Percentiles rank a stretch among this genome's conserved stretches.
phyloP scores from a whole-genome alignment of 2,113 vertebrate species.

The Xenopus borealis region DNA sequence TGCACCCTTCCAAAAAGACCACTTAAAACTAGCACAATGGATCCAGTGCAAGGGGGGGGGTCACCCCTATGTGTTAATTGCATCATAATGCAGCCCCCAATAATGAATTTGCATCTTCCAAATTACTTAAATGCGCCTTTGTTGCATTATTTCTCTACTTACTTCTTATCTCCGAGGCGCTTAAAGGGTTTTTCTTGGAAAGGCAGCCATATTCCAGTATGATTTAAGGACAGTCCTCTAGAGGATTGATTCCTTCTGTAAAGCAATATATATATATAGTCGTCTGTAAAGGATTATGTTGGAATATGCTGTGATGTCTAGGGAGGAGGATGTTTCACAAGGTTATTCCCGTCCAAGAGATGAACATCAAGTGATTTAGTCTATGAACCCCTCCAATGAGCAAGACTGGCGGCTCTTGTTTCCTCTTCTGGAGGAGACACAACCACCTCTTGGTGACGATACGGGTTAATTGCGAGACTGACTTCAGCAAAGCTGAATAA shows the following conservation, averaged over 20 bases:
- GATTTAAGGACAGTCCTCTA: no score
- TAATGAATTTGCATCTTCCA: no score
- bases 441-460: neutral
- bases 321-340: neutral
- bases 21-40: no score
- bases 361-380: neutral
- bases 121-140: no score
- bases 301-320: neutral
- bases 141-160: no score
- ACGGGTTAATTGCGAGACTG: constrained; percentile 30
- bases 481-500: constrained; percentile 36
- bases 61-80: no score
- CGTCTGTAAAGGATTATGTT: neutral
- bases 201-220: no score
- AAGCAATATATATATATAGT: neutral
- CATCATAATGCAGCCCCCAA: no score
- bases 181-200: neutral
- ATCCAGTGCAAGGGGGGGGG: no score
- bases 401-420: neutral
- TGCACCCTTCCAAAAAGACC: no score
- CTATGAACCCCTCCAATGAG: neutral
- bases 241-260: neutral
- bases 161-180: neutral
- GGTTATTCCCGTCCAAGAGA: neutral
- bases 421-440: neutral